phyloP scores from a whole-genome alignment of 2,113 vertebrate species.

The Camelus dromedarius region DNA sequence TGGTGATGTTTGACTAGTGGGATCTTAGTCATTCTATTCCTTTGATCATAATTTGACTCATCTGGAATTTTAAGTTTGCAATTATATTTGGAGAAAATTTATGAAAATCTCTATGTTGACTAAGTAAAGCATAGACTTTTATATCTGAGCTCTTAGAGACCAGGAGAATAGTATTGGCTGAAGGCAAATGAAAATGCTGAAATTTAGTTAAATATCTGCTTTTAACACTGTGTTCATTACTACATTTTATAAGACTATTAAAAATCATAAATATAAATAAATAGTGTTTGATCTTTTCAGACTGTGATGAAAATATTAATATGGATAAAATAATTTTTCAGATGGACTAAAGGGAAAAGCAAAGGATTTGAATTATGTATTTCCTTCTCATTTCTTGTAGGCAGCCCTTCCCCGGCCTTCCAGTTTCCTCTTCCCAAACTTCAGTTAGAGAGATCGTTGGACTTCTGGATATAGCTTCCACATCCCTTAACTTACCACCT shows the following conservation, averaged over 20 bases:
- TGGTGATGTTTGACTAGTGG: neutral
- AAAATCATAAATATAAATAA: neutral
- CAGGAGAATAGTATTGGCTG: neutral
- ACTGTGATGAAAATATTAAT: neutral
- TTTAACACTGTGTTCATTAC: neutral
- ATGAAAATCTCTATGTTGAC: neutral
- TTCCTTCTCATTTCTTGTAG: neutral
- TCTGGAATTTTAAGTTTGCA: neutral
- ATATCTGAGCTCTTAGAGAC: neutral
- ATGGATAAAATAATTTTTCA: neutral
- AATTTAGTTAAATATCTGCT: neutral
- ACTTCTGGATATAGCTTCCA: neutral
- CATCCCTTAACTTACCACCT: neutral
- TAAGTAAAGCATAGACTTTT: neutral
- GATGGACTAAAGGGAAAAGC: neutral
- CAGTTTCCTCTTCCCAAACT: neutral
- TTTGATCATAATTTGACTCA: neutral
- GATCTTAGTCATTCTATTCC: neutral
- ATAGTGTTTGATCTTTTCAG: neutral
- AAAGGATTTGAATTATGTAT: neutral
- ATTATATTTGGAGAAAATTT: neutral
- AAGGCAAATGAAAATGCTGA: neutral
- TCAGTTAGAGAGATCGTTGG: neutral
- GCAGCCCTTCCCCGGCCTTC: fast-evolving
- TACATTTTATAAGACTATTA: neutral